Base-by-base conservation (phyloP, 2,113 vertebrate genomes). In the Grus americana region DNA sequence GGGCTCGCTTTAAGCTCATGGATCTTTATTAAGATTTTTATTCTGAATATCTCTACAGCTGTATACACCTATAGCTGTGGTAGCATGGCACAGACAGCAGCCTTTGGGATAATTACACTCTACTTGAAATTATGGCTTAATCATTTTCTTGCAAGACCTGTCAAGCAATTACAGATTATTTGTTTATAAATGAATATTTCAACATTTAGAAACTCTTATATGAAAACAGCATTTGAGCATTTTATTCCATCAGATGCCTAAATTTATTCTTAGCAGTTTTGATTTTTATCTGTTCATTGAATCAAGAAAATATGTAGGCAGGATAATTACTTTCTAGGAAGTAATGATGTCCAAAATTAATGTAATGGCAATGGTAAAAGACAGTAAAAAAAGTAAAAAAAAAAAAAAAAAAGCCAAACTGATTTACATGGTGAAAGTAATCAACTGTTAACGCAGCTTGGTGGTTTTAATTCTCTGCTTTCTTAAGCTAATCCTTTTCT, bases 321-420 rank as follows among this genome's bases (percentile, higher is more conserved):
- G 72, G 26, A 81, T 92, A 92, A 89, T 87, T 71, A 68, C 57
- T 85, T 92, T 91, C 62, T 71, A 87, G 34, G 18, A 94, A 91
- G 90, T 20, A 89, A 92, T 1, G 6, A 72, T 61, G 50, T 44
- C 49, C 58, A 63, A 92, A 85, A 91, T 72, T 50, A 85, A 80
- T 63, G 52, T 32, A 47, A 72, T 1, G 1, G 44, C 44, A 89
- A n/a, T 9, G 5, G 61, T 32, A 92, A 92, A 91, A 93, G 29
- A 20, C 78, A 75, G 38, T 47, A 11, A 87, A 84, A 95, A 65
- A 18, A 27, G 62, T 47, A 72, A 62, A 82, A 74, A 94, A 96
- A 65, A 72, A 96, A 65, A 72, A 78, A 94, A 95, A 63, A 84
- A 89, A 95, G 29, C 40, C 49, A 79, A 87, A 67, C 34, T 66